phyloP scores from a whole-genome alignment of 2,113 vertebrate genomes.

The Anthoscopus minutus region DNA sequence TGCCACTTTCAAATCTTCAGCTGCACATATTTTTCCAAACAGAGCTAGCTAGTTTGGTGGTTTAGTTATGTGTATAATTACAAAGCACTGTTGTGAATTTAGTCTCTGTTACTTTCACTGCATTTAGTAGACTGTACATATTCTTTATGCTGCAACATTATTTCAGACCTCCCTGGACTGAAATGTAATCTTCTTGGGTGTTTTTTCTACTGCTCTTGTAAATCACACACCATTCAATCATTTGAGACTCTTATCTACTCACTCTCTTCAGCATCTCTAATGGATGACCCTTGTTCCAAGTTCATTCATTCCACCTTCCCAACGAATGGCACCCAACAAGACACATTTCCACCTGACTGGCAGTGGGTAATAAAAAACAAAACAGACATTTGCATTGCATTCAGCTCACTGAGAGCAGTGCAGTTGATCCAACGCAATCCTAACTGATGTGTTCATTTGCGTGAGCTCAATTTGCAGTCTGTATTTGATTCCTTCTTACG shows the following conservation, averaged over 20 bases:
- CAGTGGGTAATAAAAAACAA: background rate
- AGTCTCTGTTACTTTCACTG: background rate
- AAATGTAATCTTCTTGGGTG: background rate
- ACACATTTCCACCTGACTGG: background rate
- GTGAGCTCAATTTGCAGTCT: background rate
- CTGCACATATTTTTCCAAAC: background rate
- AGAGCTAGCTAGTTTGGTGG: background rate
- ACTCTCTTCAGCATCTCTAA: background rate
- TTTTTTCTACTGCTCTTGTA: background rate
- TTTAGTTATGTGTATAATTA: background rate
- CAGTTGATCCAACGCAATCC: background rate
- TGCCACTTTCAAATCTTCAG: background rate
- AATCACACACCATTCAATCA: conserved; percentile 37
- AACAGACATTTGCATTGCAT: background rate
- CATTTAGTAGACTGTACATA: background rate
- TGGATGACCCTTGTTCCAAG: background rate
- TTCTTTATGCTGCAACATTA: background rate
- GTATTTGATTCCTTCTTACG: background rate
- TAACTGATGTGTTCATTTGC: background rate
- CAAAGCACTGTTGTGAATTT: background rate
- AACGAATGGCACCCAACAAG: background rate
- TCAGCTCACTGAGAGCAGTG: background rate
- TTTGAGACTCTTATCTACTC: background rate
- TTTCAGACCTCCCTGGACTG: background rate
- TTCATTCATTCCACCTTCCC: background rate